phyloP scores from a whole-genome alignment of 2,113 vertebrate species.

The Tiliqua scincoides region DNA sequence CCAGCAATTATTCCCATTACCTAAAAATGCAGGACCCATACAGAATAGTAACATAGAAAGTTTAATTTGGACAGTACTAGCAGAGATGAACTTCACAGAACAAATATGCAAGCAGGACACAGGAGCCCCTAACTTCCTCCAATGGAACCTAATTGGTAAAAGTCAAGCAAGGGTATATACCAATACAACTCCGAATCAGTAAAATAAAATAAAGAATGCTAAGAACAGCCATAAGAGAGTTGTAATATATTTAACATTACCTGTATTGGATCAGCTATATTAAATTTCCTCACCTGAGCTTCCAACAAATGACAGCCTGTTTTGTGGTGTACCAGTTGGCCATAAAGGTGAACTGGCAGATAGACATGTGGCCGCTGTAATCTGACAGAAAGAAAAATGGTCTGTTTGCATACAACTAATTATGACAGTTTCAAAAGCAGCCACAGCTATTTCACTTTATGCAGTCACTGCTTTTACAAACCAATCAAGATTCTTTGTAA shows the following conservation, averaged over 20 bases:
- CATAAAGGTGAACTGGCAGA: constrained; percentile 95
- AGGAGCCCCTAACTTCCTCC: background rate
- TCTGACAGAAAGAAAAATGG: constrained; percentile 75
- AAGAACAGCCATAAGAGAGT: accelerated
- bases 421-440: constrained; percentile 9
- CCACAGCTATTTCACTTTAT: background rate
- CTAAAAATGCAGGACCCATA: background rate
- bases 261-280: background rate
- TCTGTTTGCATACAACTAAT: constrained; percentile 8
- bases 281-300: constrained; percentile 83
- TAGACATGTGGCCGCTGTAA: constrained; percentile 97
- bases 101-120: background rate
- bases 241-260: constrained; percentile 12
- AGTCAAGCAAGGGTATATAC: background rate
- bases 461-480: constrained; percentile 2
- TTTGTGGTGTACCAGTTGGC: constrained; percentile 97
- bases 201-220: background rate
- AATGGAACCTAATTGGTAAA: background rate
- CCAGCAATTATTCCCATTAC: background rate
- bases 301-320: constrained; percentile 97
- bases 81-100: background rate
- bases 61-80: background rate
- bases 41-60: background rate
- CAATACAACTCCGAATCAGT: background rate
- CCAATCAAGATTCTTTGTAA: background rate